These are phyloP conservation scores for Sweltsa coloradensis DNA, from an alignment of 1,140 invertebrate species.

Conservation along the genomic window DNA sequence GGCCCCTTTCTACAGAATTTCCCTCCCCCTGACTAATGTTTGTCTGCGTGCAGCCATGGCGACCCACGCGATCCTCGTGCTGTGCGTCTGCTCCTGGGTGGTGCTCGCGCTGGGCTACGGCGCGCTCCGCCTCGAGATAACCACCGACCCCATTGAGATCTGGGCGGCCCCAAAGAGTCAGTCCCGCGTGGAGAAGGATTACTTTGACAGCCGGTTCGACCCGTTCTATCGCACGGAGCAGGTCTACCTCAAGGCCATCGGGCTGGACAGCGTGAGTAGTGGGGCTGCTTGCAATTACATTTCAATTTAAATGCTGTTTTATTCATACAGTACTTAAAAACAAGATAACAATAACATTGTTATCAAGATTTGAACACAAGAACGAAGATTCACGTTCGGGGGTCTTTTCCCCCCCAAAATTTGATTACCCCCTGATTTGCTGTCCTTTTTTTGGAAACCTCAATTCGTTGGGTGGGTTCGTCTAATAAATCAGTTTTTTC, in stretches of 20 bases:
- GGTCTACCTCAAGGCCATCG: conserved; percentile 53
- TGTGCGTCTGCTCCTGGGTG: conserved; percentile 43
- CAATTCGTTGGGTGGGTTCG: no score
- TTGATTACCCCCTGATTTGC: no score
- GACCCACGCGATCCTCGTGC: conserved; percentile 41
- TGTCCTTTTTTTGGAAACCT: no score
- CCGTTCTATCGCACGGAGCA: conserved; percentile 90
- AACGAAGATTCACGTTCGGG: no score
- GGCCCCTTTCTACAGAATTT: no score
- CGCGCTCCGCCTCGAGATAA: conserved; percentile 48
- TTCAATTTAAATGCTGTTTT: conserved; percentile 13
- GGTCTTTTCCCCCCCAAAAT: no score
- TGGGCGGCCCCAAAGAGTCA: conserved; percentile 71
- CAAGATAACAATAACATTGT: no score
- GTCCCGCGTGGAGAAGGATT: conserved; percentile 68
- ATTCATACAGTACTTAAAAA: conserved; percentile 23
- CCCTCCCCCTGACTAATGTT: no score
- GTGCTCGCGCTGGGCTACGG: conserved; percentile 48
- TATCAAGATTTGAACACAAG: no score
- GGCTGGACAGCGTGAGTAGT: conserved; percentile 28
- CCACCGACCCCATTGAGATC: conserved; percentile 75
- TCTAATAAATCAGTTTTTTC: no score
- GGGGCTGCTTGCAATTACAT: no score
- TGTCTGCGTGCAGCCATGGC: no score
- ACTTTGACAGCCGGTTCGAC: conserved; percentile 67